A percentile compares a stretch with the other conserved stretches of the same genome.
Evolutionary conservation across 1,140 invertebrate genomes (phyloP).

Genomic region (Aphelenchoides avenae): DNA sequence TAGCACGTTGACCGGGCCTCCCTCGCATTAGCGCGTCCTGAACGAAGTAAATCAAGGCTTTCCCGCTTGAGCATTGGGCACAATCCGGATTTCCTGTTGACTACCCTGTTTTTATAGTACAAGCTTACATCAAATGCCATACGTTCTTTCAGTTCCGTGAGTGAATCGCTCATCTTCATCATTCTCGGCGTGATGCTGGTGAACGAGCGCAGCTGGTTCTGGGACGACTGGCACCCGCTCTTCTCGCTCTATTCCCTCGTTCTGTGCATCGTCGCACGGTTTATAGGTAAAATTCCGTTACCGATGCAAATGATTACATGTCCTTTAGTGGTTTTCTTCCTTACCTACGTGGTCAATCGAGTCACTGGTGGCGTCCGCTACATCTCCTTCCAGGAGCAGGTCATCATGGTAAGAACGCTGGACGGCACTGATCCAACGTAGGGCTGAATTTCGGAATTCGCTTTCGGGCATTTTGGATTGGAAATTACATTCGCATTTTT

Average conservation of each 20-base stretch:
- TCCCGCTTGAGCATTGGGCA: no score
- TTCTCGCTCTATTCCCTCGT: conserved; percentile 36
- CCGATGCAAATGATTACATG: conserved; percentile 7
- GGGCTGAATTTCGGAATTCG: no score
- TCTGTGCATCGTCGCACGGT: conserved; percentile 70
- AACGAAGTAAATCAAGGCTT: no score
- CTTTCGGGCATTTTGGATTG: no score
- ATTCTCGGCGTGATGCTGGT: conserved; percentile 94
- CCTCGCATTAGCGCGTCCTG: no score
- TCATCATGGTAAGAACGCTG: conserved; percentile 89
- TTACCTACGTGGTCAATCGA: conserved; percentile 25
- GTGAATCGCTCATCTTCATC: conserved; percentile 99
- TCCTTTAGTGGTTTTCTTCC: conserved; percentile 20
- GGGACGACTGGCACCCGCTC: conserved; percentile 39
- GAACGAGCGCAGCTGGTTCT: conserved; percentile 71
- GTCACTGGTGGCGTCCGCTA: conserved; percentile 76
- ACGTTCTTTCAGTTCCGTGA: conserved; percentile 69
- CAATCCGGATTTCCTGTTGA: no score
- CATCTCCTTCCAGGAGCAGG: conserved; percentile 87
- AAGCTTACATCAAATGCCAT: no score
- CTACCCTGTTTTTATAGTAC: no score
- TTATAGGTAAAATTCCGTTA: conserved; percentile 68
- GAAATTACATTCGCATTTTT: no score
- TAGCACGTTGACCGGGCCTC: no score
- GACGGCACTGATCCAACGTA: no score